Base-by-base conservation (phyloP, 2,113 vertebrate species). In the Rhabdomys dilectus region DNA sequence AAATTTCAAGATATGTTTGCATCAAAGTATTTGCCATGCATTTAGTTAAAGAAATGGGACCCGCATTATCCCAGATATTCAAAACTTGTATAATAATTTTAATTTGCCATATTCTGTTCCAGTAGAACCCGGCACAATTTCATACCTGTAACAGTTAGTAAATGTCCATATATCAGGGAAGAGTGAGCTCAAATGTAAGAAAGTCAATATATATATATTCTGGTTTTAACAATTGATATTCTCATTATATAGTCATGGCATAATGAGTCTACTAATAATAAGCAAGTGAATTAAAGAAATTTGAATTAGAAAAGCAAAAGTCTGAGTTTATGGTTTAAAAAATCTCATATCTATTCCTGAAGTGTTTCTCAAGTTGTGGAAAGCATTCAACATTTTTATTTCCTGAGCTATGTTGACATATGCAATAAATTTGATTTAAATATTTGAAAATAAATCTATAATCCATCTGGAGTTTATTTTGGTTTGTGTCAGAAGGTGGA, bases 401-500 rank as follows among this genome's bases (percentile, higher is more conserved):
- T 96, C 88, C 60, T 86, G 13, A 51, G 64, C 19, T 87, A 85
- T 86, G 60, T 42, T 96, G 62, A 88, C 51, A 92, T 72, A 53
- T 90, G 81, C 48, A 95, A 96, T 91, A 97, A 84, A 88, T 94
- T 94, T 76, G 70, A 84, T 94, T 97, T 97, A 86, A 96, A 91
- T 96, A 96, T 97, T 94, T 96, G 51, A 91, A 88, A 34, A 92
- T 91, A 95, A 95, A 94, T 92, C 62, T 97, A 90, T 96, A 94
- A 93, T 91, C 94, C 94, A 91, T 94, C 96, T 97, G 94, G 94
- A 97, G 88, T 96, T 96, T 96, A 93, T 96, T 95, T 96, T 93
- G 34, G 85, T 95, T 97, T 95, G 81, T 92, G 80, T 97, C 90
- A 92, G 64, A 96, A 89, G 51, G 89, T 96, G n/a, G 60, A 26